A percentile compares a stretch with the other conserved stretches of the same genome.
phyloP scores from a whole-genome alignment of 2,113 vertebrate species.

The Heloderma charlesbogerti region DNA sequence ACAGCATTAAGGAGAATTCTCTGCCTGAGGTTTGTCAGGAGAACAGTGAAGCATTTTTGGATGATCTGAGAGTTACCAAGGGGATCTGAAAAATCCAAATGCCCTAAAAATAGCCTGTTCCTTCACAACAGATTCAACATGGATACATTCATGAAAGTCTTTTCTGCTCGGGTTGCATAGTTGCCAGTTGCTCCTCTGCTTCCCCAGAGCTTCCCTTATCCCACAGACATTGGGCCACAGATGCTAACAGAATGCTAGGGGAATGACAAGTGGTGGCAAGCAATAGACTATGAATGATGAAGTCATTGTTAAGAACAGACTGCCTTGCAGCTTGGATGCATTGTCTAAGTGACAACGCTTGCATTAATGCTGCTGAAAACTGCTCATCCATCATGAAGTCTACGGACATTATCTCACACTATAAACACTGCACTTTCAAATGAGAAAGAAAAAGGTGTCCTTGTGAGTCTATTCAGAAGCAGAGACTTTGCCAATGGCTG shows the following conservation, averaged over 20 bases:
- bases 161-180: conserved; percentile 18
- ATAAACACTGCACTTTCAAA: conserved; percentile 3
- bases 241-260: background rate
- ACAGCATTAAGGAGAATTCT: background rate
- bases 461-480: background rate
- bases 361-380: conserved; percentile 11
- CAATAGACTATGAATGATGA: conserved; percentile 5
- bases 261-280: conserved; percentile 4
- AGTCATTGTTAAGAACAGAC: conserved; percentile 23
- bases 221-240: background rate
- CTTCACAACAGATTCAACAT: conserved; percentile 40
- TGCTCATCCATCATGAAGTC: conserved; percentile 10
- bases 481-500: background rate
- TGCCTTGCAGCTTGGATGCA: conserved; percentile 8
- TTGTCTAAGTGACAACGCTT: conserved; percentile 36
- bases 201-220: background rate
- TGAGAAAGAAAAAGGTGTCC: background rate
- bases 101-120: conserved; percentile 10
- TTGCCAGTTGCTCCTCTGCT: background rate
- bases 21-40: background rate
- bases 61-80: conserved; percentile 28
- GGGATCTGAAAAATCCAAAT: background rate
- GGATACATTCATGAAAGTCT: conserved; percentile 26
- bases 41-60: background rate
- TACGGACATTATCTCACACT: background rate